These are phyloP conservation scores for Drosophila monieri DNA, from an alignment of 2,888 invertebrate species.

Conservation along the genomic window DNA sequence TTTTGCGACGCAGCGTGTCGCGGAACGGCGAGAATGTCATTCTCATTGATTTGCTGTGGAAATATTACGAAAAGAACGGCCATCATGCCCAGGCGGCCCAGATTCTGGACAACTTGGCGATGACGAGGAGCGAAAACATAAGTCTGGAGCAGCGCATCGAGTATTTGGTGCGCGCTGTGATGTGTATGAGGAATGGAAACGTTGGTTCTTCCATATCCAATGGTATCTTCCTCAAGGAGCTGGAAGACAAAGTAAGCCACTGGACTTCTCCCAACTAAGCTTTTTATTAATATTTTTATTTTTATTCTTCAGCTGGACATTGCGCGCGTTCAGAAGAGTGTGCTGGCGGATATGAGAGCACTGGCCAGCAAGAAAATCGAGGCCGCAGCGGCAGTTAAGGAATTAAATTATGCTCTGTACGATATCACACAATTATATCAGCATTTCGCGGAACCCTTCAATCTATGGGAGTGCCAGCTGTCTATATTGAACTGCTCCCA, in stretches of 20 bases:
- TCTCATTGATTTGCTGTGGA: slow-evolving; percentile 95
- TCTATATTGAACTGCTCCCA: slow-evolving; percentile 98
- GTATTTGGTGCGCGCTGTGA: slow-evolving; percentile 96
- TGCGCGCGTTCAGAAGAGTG: slow-evolving; percentile 91
- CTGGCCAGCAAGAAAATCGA: slow-evolving; percentile 84
- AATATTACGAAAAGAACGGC: slow-evolving; percentile 95
- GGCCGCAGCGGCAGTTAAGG: slow-evolving; percentile 87
- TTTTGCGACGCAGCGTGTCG: slow-evolving; percentile 83
- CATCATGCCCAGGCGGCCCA: slow-evolving; percentile 97
- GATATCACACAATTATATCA: slow-evolving; percentile 96
- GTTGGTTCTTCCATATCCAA: slow-evolving; percentile 89
- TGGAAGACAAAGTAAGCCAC: slow-evolving; percentile 91
- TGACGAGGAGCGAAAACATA: slow-evolving; percentile 88
- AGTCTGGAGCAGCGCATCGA: slow-evolving; percentile 92
- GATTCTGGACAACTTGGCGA: slow-evolving; percentile 93
- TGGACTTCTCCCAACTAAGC: not conserved
- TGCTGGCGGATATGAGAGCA: slow-evolving; percentile 87
- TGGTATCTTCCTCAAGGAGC: slow-evolving; percentile 92
- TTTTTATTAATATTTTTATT: not conserved
- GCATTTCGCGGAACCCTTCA: slow-evolving; percentile 95
- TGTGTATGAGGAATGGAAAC: slow-evolving; percentile 96
- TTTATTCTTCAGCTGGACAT: slow-evolving; percentile 87
- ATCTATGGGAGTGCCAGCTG: slow-evolving; percentile 96
- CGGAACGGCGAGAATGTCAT: slow-evolving; percentile 86
- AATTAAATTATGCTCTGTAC: slow-evolving; percentile 91